A percentile compares a stretch with the other conserved stretches of the same genome.
These are phyloP conservation scores for Neodon shergylaensis DNA, from an alignment of 2,113 vertebrate species.

Conservation along the genomic window DNA sequence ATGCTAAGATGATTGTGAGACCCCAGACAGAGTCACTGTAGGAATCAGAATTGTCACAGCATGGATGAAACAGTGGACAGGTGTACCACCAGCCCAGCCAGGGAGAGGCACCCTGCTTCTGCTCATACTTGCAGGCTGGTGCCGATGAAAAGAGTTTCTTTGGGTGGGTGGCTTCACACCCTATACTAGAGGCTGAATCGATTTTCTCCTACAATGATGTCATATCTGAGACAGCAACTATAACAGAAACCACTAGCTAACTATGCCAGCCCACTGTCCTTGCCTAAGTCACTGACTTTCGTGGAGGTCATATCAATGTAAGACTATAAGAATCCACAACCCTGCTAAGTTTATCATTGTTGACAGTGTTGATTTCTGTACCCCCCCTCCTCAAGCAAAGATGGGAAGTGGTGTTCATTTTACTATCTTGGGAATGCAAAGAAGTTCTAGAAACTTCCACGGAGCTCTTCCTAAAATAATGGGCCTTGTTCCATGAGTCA, in stretches of 20 bases:
- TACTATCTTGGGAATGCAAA: neutral
- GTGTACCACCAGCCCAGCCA: neutral
- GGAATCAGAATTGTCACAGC: neutral
- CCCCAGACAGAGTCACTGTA: neutral
- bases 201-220: neutral
- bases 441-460: neutral
- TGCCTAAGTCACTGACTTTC: neutral
- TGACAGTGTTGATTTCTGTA: neutral
- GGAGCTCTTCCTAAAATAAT: neutral
- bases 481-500: neutral
- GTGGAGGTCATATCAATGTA: neutral
- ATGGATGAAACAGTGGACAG: neutral
- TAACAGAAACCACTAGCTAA: neutral
- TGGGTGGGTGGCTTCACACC: neutral
- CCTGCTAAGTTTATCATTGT: neutral
- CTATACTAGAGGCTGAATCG: neutral
- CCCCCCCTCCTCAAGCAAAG: neutral
- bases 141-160: neutral
- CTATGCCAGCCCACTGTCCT: neutral
- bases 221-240: neutral
- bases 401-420: neutral
- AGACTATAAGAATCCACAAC: neutral
- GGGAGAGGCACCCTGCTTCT: neutral
- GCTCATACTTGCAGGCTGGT: neutral
- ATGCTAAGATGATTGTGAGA: neutral